These are phyloP conservation scores for Julus scandinavius DNA, from an alignment of 2,888 invertebrate species.

Conservation along the genomic window DNA sequence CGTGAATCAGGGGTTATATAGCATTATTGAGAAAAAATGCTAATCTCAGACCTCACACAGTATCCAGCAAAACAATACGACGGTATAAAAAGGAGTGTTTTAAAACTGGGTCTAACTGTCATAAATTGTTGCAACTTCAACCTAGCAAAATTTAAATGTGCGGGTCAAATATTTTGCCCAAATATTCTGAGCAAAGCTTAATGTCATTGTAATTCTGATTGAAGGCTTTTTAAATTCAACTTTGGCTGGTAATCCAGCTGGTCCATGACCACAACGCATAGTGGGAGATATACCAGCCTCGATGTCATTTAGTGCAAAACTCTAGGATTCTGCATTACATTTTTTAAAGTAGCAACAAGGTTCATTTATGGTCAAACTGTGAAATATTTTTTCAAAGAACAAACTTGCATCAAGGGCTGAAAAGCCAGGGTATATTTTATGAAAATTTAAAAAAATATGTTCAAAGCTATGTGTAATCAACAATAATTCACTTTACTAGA, in stretches of 20 bases:
- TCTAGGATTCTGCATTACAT: background rate
- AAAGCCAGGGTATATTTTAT: background rate
- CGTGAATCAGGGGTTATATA: slow-evolving; percentile 43
- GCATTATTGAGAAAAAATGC: slow-evolving; percentile 45
- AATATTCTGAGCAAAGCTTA: slow-evolving; percentile 43
- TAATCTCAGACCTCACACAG: slow-evolving; percentile 36
- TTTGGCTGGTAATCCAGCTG: slow-evolving; percentile 43
- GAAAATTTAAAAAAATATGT: background rate
- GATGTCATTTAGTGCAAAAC: background rate
- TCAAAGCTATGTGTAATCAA: too few species aligned
- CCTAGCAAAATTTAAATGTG: background rate
- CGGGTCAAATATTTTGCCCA: slow-evolving; percentile 43
- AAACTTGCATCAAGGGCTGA: background rate
- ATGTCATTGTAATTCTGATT: slow-evolving; percentile 38
- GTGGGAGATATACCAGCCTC: background rate
- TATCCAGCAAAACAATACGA: slow-evolving; percentile 31
- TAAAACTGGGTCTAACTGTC: slow-evolving; percentile 45
- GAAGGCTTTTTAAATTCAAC: slow-evolving; percentile 43
- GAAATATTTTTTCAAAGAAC: background rate
- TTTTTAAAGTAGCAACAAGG: background rate
- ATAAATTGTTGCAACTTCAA: slow-evolving; percentile 11
- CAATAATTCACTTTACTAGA: too few species aligned
- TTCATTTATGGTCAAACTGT: background rate
- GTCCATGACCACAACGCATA: slow-evolving; percentile 37
- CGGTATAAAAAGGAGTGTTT: slow-evolving; percentile 29